Evolutionary conservation across 1,140 invertebrate species (phyloP).

Genomic region (Drosophila nebulosa): DNA sequence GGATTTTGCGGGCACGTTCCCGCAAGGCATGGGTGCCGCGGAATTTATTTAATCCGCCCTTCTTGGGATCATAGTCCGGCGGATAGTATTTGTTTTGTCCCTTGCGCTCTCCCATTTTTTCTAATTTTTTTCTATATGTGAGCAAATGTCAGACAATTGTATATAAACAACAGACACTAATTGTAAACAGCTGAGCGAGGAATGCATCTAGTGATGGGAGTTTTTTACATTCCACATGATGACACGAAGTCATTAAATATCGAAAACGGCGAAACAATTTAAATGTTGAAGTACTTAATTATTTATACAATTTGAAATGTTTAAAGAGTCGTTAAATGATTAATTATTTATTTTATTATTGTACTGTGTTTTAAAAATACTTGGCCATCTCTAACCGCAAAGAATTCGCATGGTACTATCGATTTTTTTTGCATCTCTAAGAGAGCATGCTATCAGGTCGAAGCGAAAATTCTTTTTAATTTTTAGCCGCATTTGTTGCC

Average conservation of each 20-base stretch:
- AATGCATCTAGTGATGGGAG: not conserved
- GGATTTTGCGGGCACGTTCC: constrained; percentile 96
- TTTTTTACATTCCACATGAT: not conserved
- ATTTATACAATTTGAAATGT: no score
- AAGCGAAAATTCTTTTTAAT: not conserved
- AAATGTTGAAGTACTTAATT: not conserved
- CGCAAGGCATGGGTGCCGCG: constrained; percentile 97
- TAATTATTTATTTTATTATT: no score
- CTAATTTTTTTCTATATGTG: no score
- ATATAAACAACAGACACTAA: not conserved
- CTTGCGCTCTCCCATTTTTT: constrained; percentile 97
- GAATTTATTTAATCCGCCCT: constrained; percentile 94
- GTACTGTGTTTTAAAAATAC: not conserved
- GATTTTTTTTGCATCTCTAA: constrained; percentile 23
- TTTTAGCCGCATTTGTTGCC: constrained; percentile 52
- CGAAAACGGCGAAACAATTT: not conserved
- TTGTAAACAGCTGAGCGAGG: not conserved
- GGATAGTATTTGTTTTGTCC: constrained; percentile 99
- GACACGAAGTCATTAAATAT: not conserved
- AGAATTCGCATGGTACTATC: not conserved
- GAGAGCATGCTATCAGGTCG: constrained; percentile 6
- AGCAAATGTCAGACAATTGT: not conserved
- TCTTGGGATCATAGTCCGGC: constrained; percentile 96
- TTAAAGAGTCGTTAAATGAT: no score
- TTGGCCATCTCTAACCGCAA: constrained; percentile 11